Percentiles rank a stretch among this genome's conserved stretches.
Evolutionary conservation across 2,797 vertebrate species (phyloP).

Genomic region (Cyprinella venusta): DNA sequence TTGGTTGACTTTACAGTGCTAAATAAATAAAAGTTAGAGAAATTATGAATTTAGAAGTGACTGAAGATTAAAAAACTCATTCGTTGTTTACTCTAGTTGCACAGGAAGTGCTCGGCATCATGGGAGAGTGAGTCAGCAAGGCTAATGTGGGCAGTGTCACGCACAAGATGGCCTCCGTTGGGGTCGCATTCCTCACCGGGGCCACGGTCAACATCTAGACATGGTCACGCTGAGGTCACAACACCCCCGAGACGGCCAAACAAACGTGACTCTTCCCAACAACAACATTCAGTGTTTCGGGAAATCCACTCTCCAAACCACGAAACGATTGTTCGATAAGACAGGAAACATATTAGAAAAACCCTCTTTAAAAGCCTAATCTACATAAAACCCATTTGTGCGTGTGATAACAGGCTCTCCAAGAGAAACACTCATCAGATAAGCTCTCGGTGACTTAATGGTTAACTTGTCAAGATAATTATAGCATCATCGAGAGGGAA

Average conservation of each 20-base stretch:
- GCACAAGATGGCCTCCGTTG: slow-evolving; percentile 66
- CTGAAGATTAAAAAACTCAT: background rate
- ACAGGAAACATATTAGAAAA: slow-evolving; percentile 9
- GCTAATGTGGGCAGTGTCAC: slow-evolving; percentile 62
- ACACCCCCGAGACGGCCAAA: slow-evolving; percentile 36
- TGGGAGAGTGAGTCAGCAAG: slow-evolving; percentile 57
- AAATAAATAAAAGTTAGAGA: background rate
- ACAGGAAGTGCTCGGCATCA: slow-evolving; percentile 39
- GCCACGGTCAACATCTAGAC: slow-evolving; percentile 76
- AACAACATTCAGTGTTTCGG: background rate
- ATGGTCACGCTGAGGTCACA: slow-evolving; percentile 77
- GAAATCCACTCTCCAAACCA: slow-evolving; percentile 1
- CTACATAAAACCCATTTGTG: background rate
- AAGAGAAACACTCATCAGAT: slow-evolving; percentile 34
- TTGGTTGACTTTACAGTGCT: too few species aligned
- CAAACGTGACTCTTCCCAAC: slow-evolving; percentile 21
- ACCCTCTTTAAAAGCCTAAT: background rate
- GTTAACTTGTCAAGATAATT: slow-evolving; percentile 31
- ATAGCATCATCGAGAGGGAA: slow-evolving; percentile 12
- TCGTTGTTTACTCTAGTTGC: slow-evolving; percentile 16
- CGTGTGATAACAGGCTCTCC: background rate
- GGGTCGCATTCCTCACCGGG: slow-evolving; percentile 79
- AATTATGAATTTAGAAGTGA: background rate
- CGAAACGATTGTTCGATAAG: background rate
- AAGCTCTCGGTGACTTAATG: slow-evolving; percentile 10